A percentile compares a stretch with the other conserved stretches of the same genome.
Evolutionary conservation across 2,113 vertebrate genomes (phyloP).

Genomic region (Ciconia maguari): DNA sequence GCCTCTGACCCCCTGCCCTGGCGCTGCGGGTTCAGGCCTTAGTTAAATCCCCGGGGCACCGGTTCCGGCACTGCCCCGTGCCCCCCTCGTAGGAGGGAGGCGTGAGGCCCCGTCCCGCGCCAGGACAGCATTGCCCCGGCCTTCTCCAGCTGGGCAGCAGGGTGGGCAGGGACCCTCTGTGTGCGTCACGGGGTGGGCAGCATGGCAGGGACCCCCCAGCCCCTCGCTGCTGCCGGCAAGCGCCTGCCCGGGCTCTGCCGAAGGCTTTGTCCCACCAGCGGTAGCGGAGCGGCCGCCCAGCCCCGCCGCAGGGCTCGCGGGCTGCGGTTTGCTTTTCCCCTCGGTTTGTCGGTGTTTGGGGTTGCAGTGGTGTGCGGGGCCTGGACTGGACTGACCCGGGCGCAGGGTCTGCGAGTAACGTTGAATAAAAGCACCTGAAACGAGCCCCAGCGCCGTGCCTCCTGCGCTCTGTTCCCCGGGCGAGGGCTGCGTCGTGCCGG

Average conservation of each 20-base stretch:
- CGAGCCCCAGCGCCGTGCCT: background rate
- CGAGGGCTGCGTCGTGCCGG: background rate
- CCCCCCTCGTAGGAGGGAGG: background rate
- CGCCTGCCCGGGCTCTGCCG: background rate
- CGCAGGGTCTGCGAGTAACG: constrained; percentile 13
- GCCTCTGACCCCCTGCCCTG: background rate
- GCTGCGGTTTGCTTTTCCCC: constrained; percentile 43
- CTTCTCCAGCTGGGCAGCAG: no score
- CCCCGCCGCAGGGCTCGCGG: rapidly evolving
- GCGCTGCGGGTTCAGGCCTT: rapidly evolving
- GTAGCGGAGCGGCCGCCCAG: rapidly evolving
- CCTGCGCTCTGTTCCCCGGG: rapidly evolving
- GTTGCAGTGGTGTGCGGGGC: background rate
- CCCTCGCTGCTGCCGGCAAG: background rate
- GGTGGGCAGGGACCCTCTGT: background rate
- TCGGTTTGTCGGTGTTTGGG: constrained; percentile 28
- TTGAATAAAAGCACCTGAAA: constrained; percentile 75
- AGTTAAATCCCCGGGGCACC: rapidly evolving
- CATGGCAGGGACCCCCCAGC: background rate
- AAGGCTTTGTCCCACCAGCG: background rate
- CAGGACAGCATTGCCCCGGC: background rate
- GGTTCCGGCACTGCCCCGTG: rapidly evolving
- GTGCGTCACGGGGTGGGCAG: background rate
- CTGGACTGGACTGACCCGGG: background rate
- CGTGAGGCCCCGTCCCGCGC: background rate